Percentiles rank a stretch among this genome's conserved stretches.
These are phyloP conservation scores for Nanorana parkeri DNA, from an alignment of 2,113 vertebrate species.

Conservation along the genomic window DNA sequence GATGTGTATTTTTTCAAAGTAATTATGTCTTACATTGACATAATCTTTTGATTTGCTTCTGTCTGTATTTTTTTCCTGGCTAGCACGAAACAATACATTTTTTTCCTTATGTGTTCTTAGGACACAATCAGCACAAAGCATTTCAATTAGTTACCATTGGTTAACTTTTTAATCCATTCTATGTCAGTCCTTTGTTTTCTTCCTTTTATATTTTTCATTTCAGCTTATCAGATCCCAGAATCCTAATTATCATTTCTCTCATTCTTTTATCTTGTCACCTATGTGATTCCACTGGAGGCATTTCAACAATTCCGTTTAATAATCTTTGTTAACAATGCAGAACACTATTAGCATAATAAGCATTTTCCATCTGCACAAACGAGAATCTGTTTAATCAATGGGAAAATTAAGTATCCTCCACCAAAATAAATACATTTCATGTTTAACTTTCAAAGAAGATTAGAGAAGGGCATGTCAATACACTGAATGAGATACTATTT, in stretches of 20 bases:
- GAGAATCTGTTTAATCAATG: slow-evolving; percentile 67
- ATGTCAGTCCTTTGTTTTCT: not conserved
- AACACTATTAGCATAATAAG: slow-evolving; percentile 73
- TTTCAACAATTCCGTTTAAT: slow-evolving; percentile 72
- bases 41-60: too few species aligned
- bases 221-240: slow-evolving; percentile 45
- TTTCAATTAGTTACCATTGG: too few species aligned
- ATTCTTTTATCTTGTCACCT: slow-evolving; percentile 72
- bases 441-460: not conserved
- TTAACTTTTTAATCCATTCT: not conserved
- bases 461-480: not conserved
- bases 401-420: slow-evolving; percentile 58
- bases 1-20: too few species aligned
- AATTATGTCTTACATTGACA: too few species aligned
- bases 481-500: not conserved
- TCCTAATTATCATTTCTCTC: slow-evolving; percentile 68
- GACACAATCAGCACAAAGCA: too few species aligned
- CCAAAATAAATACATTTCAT: not conserved
- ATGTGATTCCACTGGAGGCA: slow-evolving; percentile 70
- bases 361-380: slow-evolving; percentile 72
- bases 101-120: too few species aligned
- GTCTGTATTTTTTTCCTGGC: too few species aligned
- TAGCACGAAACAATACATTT: too few species aligned
- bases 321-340: slow-evolving; percentile 72
- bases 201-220: not conserved